phyloP scores from a whole-genome alignment of 2,888 invertebrate genomes.

The Lydus trimaculatus region DNA sequence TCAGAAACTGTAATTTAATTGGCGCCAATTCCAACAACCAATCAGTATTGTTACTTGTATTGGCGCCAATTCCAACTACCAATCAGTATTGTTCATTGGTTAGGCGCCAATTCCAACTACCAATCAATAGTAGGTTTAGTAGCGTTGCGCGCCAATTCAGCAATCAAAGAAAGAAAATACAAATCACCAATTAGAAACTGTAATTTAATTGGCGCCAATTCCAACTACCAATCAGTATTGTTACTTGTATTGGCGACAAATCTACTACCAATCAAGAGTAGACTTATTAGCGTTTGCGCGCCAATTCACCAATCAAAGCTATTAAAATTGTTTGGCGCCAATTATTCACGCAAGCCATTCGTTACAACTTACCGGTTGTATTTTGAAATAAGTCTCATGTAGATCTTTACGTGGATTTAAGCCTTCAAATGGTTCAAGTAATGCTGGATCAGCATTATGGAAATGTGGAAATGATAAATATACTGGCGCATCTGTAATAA shows the following conservation, averaged over 20 bases:
- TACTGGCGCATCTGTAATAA: slow-evolving; percentile 79
- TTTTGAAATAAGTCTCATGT: slow-evolving; percentile 82
- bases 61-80: not conserved
- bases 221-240: not conserved
- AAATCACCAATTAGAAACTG: too few relatives aligned
- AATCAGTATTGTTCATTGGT: not conserved
- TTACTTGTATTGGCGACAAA: not conserved
- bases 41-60: not conserved
- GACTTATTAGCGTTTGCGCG: too few relatives aligned
- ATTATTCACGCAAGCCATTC: too few relatives aligned
- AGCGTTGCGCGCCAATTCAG: too few relatives aligned
- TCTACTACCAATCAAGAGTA: not conserved
- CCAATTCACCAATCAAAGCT: too few relatives aligned
- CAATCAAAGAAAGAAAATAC: too few relatives aligned
- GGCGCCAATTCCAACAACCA: not conserved
- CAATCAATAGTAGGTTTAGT: too few relatives aligned
- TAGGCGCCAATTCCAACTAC: too few relatives aligned
- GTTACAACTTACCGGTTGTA: slow-evolving; percentile 81
- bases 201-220: too few relatives aligned
- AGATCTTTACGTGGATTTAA: slow-evolving; percentile 71
- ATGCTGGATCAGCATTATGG: slow-evolving; percentile 76
- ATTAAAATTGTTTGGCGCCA: too few relatives aligned
- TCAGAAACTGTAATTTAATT: too few relatives aligned
- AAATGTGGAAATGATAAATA: slow-evolving; percentile 91
- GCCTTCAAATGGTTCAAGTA: slow-evolving; percentile 75